A percentile compares a stretch with the other conserved stretches of the same genome.
Evolutionary conservation across 2,797 vertebrate species (phyloP).

Genomic region (Poecilia picta): DNA sequence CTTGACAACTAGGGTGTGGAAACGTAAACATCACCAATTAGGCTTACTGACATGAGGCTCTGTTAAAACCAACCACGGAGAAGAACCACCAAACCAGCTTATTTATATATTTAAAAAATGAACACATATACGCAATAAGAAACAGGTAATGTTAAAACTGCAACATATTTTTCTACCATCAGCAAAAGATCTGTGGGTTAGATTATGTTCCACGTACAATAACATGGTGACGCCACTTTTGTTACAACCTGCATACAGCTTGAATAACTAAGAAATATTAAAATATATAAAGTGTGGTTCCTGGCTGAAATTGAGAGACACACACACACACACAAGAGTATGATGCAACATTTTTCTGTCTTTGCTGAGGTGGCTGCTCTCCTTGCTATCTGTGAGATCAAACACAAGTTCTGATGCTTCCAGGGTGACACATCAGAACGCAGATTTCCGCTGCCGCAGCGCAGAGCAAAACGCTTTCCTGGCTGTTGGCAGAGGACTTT

Average conservation of each 20-base stretch:
- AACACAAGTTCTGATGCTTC: slow-evolving; percentile 59
- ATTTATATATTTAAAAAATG: not conserved
- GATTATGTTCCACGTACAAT: not conserved
- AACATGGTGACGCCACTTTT: not conserved
- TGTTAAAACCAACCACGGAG: not conserved
- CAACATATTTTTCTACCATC: not conserved
- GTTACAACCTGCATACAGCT: not conserved
- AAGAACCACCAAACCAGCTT: not conserved
- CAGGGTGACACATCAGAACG: slow-evolving; percentile 41
- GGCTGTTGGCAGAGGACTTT: slow-evolving; percentile 10
- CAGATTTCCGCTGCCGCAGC: slow-evolving; percentile 43
- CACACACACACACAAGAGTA: slow-evolving; percentile 12
- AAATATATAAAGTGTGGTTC: not conserved
- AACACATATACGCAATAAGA: not conserved
- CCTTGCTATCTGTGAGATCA: slow-evolving; percentile 45
- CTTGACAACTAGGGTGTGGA: not conserved
- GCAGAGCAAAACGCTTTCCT: slow-evolving; percentile 23
- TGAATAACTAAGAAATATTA: not conserved
- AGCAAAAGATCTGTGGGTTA: not conserved
- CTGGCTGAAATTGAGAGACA: slow-evolving; percentile 19
- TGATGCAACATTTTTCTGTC: slow-evolving; percentile 49
- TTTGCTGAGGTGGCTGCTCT: slow-evolving; percentile 17
- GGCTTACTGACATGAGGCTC: not conserved
- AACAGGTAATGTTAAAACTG: not conserved
- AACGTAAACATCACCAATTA: not conserved